phyloP scores from a whole-genome alignment of 2,797 vertebrate genomes.

The Oophaga sylvatica region DNA sequence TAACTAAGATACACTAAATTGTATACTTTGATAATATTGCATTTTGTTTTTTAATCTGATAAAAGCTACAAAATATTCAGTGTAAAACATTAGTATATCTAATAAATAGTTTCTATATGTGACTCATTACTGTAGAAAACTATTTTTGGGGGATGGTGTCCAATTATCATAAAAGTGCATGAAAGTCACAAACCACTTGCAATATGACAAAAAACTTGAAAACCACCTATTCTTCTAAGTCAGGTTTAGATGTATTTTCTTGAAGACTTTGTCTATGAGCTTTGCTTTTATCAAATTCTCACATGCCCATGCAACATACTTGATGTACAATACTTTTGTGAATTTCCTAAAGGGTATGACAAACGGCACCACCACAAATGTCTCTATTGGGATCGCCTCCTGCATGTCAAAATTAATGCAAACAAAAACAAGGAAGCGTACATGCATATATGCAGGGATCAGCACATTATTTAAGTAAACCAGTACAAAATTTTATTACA shows the following conservation, averaged over 20 bases:
- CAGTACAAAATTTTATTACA: too few species aligned
- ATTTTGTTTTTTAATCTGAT: neutral
- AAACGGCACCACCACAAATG: too few species aligned
- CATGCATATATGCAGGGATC: too few species aligned
- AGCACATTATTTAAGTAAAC: too few species aligned
- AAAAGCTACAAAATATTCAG: neutral
- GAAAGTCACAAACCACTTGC: neutral
- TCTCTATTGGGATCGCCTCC: too few species aligned
- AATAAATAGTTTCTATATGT: neutral
- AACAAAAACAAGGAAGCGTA: too few species aligned
- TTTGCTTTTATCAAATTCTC: neutral
- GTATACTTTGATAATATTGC: neutral
- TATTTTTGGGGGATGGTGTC: neutral
- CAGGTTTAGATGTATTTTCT: too few species aligned
- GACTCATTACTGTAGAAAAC: neutral
- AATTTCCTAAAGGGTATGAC: too few species aligned
- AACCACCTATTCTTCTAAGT: neutral
- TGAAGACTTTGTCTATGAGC: too few species aligned
- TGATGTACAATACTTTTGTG: too few species aligned
- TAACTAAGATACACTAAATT: neutral
- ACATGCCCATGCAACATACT: neutral
- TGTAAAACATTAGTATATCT: neutral
- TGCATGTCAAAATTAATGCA: too few species aligned
- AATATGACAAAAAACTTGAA: neutral
- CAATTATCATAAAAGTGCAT: neutral